Percentiles rank a stretch among this genome's conserved stretches.
These are phyloP conservation scores for Salmo trutta DNA, from an alignment of 2,797 vertebrate genomes.

Conservation along the genomic window DNA sequence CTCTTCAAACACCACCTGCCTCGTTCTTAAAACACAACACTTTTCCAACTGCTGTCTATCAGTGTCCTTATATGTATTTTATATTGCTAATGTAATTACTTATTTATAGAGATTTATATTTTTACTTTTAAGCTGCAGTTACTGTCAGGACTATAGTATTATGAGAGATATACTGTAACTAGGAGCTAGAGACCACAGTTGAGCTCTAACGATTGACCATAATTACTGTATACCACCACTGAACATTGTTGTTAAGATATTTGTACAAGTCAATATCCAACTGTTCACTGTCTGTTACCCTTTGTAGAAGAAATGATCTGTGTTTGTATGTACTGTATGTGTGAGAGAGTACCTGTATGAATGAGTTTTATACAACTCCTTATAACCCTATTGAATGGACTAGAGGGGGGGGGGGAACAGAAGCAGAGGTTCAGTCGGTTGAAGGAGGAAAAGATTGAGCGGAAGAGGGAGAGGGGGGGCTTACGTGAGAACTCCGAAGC, in stretches of 20 bases:
- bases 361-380: slow-evolving; percentile 9
- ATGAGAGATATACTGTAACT: neutral
- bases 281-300: slow-evolving; percentile 50
- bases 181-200: neutral
- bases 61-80: slow-evolving; percentile 45
- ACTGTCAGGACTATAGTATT: slow-evolving; percentile 22
- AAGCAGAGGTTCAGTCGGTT: slow-evolving; percentile 41
- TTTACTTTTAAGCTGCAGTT: slow-evolving; percentile 65
- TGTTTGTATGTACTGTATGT: slow-evolving; percentile 19
- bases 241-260: slow-evolving; percentile 48
- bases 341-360: slow-evolving; percentile 11
- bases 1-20: slow-evolving; percentile 20
- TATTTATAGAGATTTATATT: slow-evolving; percentile 66
- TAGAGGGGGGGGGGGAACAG: slow-evolving; percentile 6
- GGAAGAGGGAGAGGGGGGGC: slow-evolving; percentile 4
- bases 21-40: slow-evolving; percentile 11
- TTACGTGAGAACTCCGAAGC: slow-evolving; percentile 62
- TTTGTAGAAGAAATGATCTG: slow-evolving; percentile 21
- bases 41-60: slow-evolving; percentile 39
- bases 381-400: too few species aligned
- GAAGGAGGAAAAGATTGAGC: neutral
- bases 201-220: neutral
- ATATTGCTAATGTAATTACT: slow-evolving; percentile 54
- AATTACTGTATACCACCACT: slow-evolving; percentile 46
- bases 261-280: slow-evolving; percentile 34